These are phyloP conservation scores for Blastomussa wellsi DNA, from an alignment of 92 coral and sea anemone species.

Conservation along the genomic window DNA sequence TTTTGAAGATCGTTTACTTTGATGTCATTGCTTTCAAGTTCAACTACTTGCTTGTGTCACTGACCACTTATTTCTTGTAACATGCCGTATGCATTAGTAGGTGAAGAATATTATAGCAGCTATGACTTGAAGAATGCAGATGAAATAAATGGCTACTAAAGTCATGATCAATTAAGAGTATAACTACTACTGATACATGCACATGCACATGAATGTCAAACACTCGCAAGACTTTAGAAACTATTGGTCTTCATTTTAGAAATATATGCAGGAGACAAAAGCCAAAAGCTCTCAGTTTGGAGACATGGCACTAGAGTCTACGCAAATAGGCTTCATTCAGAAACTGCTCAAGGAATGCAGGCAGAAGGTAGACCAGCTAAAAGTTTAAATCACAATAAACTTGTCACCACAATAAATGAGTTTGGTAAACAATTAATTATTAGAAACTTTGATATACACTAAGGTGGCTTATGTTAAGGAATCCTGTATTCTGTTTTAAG, in stretches of 20 bases:
- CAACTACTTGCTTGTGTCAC: not conserved
- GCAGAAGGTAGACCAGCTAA: constrained; percentile 69
- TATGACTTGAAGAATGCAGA: not conserved
- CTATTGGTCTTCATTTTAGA: constrained; percentile 45
- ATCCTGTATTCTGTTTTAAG: no score
- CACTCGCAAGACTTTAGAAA: not conserved
- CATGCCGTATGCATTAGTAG: not conserved
- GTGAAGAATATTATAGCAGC: not conserved
- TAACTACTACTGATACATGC: no score
- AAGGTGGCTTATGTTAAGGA: no score
- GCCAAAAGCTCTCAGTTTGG: constrained; percentile 79
- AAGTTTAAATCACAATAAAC: not conserved
- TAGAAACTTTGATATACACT: no score
- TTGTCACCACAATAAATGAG: no score
- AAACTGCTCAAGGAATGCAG: constrained; percentile 90
- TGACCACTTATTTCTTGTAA: not conserved
- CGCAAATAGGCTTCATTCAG: constrained; percentile 86
- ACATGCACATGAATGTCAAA: not conserved
- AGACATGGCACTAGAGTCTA: constrained; percentile 88
- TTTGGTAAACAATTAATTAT: no score
- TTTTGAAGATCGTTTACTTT: no score
- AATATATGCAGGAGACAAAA: constrained; percentile 87
- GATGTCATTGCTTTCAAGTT: no score
- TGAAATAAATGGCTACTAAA: no score
- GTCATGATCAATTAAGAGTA: no score